These are phyloP conservation scores for Synergus umbraculus DNA, from an alignment of 2,888 invertebrate species.

Conservation along the genomic window DNA sequence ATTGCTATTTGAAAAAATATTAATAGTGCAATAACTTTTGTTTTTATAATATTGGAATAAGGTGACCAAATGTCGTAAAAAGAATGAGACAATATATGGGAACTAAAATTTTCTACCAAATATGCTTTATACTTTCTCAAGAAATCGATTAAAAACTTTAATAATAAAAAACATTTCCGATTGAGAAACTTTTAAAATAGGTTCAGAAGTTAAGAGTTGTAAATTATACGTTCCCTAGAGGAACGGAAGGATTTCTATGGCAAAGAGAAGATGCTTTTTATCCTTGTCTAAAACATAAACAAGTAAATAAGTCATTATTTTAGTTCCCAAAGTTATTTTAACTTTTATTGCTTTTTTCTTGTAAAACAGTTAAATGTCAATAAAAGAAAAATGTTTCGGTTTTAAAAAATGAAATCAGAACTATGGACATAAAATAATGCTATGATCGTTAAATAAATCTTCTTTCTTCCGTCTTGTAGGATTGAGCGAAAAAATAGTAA, in stretches of 20 bases:
- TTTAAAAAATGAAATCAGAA: background rate
- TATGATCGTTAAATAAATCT: slow-evolving; percentile 15
- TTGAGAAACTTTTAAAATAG: background rate
- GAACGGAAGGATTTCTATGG: no score
- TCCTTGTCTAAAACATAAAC: no score
- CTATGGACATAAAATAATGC: background rate
- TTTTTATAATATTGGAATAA: background rate
- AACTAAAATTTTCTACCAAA: background rate
- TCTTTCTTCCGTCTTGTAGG: background rate
- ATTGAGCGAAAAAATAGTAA: background rate
- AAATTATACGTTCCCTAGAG: no score
- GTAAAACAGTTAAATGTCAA: background rate
- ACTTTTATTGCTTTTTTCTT: background rate
- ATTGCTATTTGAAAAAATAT: background rate
- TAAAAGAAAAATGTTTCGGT: background rate
- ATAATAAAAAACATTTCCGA: background rate
- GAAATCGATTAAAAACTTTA: background rate
- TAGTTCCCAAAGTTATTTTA: background rate
- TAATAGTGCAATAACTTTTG: background rate
- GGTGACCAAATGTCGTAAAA: background rate
- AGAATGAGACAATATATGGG: slow-evolving; percentile 2
- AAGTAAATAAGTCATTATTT: no score
- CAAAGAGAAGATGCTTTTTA: no score
- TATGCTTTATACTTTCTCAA: background rate
- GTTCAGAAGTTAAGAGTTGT: background rate